Base-by-base conservation (phyloP, 2,113 vertebrate species). In the Lepidiolamprologus cunningtoni region DNA sequence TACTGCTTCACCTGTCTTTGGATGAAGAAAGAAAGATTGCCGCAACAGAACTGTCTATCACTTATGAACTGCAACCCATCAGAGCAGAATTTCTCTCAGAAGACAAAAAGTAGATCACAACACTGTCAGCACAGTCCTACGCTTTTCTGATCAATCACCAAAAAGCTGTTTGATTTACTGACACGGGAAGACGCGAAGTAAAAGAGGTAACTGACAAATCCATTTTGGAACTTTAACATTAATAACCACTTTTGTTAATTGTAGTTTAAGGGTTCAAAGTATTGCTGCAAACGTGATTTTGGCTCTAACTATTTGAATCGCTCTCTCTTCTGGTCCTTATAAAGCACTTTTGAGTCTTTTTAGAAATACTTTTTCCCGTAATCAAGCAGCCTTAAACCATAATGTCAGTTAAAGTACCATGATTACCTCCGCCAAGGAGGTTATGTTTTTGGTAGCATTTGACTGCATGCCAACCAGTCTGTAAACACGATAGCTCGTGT, bases 11-110 rank as follows among this genome's bases (percentile, higher is more conserved):
- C 91, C 94, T 94, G 93, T 88, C 87, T 88, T 55, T 33, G 84
- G 84, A 92, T 83, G 90, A 91, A 85, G 86, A 82, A 23, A 79
- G 68, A 71, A 90, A 89, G 81, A 95, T 92, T 50, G 89, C 92
- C 10, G 61, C 80, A 84, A 80, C 82, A 81, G 63, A 90, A 84
- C 89, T 88, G 93, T 92, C 93, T 88, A 90, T 94, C 91, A 93
- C 82, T 78, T 89, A 83, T 88, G 89, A 93, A 90, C 91, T 87
- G 28, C 87, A 89, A 31, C 47, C 86, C 84, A 90, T 94, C 91
- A 90, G 84, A 86, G 71, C 21, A 83, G 84, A 82, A 91, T 88
- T 45, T 81, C 79, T 76, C 52, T 90, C 83, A 57, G 83, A 71
- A 87, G 86, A 91, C 86, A 84, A 87, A 31, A 76, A 68, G 88